phyloP scores from a whole-genome alignment of 30 jellyfish, hydroid and myxozoan genomes.

The Mastigias papua region DNA sequence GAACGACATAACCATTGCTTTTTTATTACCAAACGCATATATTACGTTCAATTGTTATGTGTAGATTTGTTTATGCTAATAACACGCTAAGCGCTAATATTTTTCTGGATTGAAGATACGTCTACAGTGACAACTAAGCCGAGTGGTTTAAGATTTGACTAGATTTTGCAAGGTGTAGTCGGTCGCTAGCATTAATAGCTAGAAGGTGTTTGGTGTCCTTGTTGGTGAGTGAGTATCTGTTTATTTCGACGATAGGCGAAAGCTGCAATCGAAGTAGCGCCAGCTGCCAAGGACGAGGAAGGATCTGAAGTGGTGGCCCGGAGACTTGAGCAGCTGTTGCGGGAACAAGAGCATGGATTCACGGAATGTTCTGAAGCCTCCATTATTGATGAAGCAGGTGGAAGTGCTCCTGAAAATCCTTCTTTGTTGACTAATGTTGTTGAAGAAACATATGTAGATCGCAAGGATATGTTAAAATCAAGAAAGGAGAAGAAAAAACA shows the following conservation, averaged over 20 bases:
- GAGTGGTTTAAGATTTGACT: too few relatives aligned
- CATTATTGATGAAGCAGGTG: neutral
- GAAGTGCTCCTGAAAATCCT: neutral
- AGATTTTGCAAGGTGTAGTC: too few relatives aligned
- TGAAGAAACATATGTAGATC: neutral
- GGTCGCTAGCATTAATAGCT: too few relatives aligned
- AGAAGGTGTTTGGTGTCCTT: neutral
- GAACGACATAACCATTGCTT: too few relatives aligned
- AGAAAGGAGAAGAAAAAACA: neutral
- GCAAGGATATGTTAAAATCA: neutral
- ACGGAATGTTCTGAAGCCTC: neutral
- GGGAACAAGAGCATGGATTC: neutral
- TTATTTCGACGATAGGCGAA: neutral
- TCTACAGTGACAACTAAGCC: too few relatives aligned
- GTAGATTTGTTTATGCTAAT: too few relatives aligned
- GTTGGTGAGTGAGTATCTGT: neutral
- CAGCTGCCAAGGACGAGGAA: neutral
- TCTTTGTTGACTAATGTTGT: neutral
- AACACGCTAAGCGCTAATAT: too few relatives aligned
- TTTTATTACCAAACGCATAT: too few relatives aligned
- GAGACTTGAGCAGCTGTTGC: constrained; percentile 28
- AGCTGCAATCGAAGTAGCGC: neutral
- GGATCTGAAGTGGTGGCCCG: neutral
- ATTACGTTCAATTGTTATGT: too few relatives aligned
- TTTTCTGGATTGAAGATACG: too few relatives aligned